phyloP scores from a whole-genome alignment of 2,888 invertebrate species.

The Epistrophella euchroma region DNA sequence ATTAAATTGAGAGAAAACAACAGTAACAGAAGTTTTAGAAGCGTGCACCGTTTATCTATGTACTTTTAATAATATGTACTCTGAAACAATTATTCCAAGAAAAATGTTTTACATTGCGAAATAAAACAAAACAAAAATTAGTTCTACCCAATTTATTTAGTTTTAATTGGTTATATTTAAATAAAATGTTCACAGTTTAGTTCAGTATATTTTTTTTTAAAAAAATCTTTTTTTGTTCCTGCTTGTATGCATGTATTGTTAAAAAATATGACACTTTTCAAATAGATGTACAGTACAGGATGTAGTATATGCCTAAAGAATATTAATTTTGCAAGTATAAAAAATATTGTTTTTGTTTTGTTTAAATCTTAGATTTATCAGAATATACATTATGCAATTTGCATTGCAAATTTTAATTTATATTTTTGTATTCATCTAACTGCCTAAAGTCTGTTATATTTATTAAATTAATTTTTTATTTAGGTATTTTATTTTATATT shows the following conservation, averaged over 20 bases:
- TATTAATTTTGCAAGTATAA: conserved; percentile 75
- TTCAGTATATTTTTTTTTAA: conserved; percentile 46
- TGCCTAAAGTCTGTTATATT: conserved; percentile 19
- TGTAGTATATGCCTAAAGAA: conserved; percentile 67
- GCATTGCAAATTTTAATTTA: conserved; percentile 42
- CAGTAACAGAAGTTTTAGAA: no score
- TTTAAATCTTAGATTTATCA: conserved; percentile 71
- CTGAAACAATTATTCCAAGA: no score
- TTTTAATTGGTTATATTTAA: conserved; percentile 52
- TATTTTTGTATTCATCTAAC: conserved; percentile 27
- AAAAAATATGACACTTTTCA: conserved; percentile 72
- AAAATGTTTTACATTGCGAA: not conserved
- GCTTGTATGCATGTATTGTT: conserved; percentile 59
- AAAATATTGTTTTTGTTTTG: conserved; percentile 58
- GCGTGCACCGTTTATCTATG: no score
- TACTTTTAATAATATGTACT: no score
- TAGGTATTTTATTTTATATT: conserved; percentile 15
- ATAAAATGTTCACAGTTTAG: conserved; percentile 68
- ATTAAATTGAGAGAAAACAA: no score
- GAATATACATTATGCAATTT: conserved; percentile 65
- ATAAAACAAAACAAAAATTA: conserved; percentile 1
- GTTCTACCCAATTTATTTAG: conserved; percentile 60
- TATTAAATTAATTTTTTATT: conserved; percentile 24
- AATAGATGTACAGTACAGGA: conserved; percentile 53
- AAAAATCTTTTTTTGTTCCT: conserved; percentile 36